Conservation (phyloP, 2,113 vertebrate species). For the Tachysurus fulvidraco region DNA sequence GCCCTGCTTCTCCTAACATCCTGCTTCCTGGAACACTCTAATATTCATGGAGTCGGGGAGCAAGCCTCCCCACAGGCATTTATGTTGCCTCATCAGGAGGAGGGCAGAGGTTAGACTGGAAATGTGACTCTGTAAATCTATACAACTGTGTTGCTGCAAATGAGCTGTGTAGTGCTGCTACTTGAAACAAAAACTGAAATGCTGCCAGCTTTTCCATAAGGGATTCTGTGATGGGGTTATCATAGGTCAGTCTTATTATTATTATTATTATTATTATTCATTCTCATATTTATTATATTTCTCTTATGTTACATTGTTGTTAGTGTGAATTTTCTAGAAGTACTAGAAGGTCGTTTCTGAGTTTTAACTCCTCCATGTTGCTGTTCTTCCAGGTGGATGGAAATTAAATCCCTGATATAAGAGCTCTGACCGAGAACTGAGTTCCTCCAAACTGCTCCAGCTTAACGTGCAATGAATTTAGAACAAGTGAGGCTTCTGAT, state of each 20-base stretch:
- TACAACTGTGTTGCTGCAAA: conserved; percentile 13
- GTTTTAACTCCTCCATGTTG: not conserved
- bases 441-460: not conserved
- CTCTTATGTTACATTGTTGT: not conserved
- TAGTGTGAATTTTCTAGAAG: not conserved
- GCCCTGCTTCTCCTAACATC: conserved; percentile 37
- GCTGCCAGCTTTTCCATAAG: not conserved
- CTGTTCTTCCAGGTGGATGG: not conserved
- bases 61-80: conserved; percentile 44
- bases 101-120: conserved; percentile 6
- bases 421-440: conserved; percentile 4
- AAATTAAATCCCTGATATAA: not conserved
- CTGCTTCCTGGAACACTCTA: conserved; percentile 29
- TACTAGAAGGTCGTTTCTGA: not conserved
- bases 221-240: not conserved
- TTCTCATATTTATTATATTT: not conserved
- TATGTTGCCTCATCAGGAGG: conserved; percentile 46
- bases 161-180: not conserved
- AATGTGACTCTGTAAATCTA: conserved; percentile 8
- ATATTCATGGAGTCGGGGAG: conserved; percentile 48
- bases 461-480: not conserved
- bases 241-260: not conserved
- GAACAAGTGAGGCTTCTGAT: conserved; percentile 16
- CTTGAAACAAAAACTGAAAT: conserved; percentile 7
- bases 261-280: not conserved